Evolutionary conservation across 2,113 vertebrate genomes (phyloP), one percentile per base, ranked within the genome.

Genomic region (Pygoscelis adeliae): DNA sequence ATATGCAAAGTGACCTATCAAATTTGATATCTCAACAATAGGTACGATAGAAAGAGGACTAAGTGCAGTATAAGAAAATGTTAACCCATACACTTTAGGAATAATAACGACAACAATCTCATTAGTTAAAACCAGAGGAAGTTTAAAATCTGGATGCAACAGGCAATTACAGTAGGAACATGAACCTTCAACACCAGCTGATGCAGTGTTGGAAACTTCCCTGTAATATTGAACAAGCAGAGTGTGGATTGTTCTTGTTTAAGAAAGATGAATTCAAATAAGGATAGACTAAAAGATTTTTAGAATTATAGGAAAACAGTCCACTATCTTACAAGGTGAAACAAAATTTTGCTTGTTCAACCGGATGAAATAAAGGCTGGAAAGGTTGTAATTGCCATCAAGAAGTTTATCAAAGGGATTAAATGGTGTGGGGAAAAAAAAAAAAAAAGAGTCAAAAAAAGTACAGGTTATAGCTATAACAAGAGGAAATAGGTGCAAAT

Each of bases 11-110:
- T 32, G 40, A 44, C 11, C 12, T 26, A 16, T 13, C 7, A 66
- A 23, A 46, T 66, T 17, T 56, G 55, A 5, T 58, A 62, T 30
- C 40, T 73, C 55, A 46, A 29, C 25, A 59, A 29, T 5, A 83
- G 55, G 30, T 46, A 22, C 0, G 0, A 20, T 2, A 62, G 38
- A 82, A 78, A 52, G 9, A 25, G 13, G 6, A 49, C 34, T 19
- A 73, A 61, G 12, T 3, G 13, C 38, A 62, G 17, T 9, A 14
- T 23, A 66, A 74, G n/a, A 56, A 82, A 90, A 58, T 0, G 1
- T 19, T 44, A 40, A 40, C 9, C 8, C 8, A 8, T 13, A 11
- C 4, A 18, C 13, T 56, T 74, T 3, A 4, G 12, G 11, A 81
- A 47, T 20, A 83, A 34, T 9, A 72, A 61, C 13, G 76, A 85